A percentile compares a stretch with the other conserved stretches of the same genome.
Evolutionary conservation across 1,140 invertebrate genomes (phyloP).

Genomic region (Kradibia gibbosae): DNA sequence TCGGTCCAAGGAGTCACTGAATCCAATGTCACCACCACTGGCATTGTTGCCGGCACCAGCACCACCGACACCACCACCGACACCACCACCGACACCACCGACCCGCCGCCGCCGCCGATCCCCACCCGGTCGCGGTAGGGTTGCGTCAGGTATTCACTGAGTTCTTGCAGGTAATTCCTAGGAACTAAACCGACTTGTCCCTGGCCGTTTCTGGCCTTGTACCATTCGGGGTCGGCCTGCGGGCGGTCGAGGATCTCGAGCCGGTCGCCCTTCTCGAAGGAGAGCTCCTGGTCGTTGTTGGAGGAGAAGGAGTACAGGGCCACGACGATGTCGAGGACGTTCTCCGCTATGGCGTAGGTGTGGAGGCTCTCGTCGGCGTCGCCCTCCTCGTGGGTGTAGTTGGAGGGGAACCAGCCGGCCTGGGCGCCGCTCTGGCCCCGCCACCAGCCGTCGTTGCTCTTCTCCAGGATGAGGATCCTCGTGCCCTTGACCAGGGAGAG

Average conservation of each 20-base stretch:
- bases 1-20: slow-evolving; percentile 70
- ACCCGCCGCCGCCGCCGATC: slow-evolving; percentile 33
- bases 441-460: slow-evolving; percentile 99
- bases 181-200: slow-evolving; percentile 95
- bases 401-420: slow-evolving; percentile 97
- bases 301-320: slow-evolving; percentile 95
- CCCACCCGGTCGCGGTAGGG: slow-evolving; percentile 79
- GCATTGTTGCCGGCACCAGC: slow-evolving; percentile 60
- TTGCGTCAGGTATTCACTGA: slow-evolving; percentile 89
- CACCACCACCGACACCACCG: too few species aligned
- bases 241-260: slow-evolving; percentile 96
- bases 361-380: slow-evolving; percentile 86
- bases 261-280: slow-evolving; percentile 96
- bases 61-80: too few species aligned
- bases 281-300: slow-evolving; percentile 96
- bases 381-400: slow-evolving; percentile 96
- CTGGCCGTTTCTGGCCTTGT: slow-evolving; percentile 92
- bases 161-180: slow-evolving; percentile 95
- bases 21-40: slow-evolving; percentile 71
- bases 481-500: slow-evolving; percentile 93
- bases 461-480: slow-evolving; percentile 95
- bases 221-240: slow-evolving; percentile 98
- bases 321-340: slow-evolving; percentile 94
- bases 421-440: slow-evolving; percentile 89
- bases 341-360: slow-evolving; percentile 93